These are phyloP conservation scores for Trichonephila inaurata DNA, from an alignment of 1,140 invertebrate genomes.

Conservation along the genomic window DNA sequence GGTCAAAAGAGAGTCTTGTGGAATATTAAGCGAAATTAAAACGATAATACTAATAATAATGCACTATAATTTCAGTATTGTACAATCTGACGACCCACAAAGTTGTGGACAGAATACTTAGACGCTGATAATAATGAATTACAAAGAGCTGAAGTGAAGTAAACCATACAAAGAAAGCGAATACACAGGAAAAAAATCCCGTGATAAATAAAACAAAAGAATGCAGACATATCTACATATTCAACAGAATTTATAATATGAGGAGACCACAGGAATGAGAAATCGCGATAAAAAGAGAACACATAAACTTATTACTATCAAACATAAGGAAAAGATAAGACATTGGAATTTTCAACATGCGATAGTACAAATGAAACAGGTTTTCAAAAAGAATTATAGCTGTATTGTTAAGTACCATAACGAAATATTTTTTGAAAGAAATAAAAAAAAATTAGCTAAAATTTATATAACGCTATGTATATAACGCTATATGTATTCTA, in stretches of 20 bases:
- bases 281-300: not conserved
- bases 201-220: not conserved
- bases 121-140: not conserved
- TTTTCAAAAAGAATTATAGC: not conserved
- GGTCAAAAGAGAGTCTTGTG: not conserved
- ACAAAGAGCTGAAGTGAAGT: not conserved
- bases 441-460: no score
- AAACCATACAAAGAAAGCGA: not conserved
- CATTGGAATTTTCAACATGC: not conserved
- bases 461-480: no score
- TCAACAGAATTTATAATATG: not conserved
- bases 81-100: not conserved
- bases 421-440: no score
- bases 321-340: slow-evolving; percentile 1
- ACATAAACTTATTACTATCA: slow-evolving; percentile 35
- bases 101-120: not conserved
- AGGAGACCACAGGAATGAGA: not conserved
- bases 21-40: not conserved
- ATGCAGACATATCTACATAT: slow-evolving; percentile 17
- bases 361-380: not conserved
- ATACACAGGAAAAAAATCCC: not conserved
- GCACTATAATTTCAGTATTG: not conserved
- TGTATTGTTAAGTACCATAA: not conserved
- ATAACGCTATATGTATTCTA: no score
- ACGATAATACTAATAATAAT: not conserved